Conservation (phyloP, 2,888 invertebrate species). For the Caenorhabditis sp. region DNA sequence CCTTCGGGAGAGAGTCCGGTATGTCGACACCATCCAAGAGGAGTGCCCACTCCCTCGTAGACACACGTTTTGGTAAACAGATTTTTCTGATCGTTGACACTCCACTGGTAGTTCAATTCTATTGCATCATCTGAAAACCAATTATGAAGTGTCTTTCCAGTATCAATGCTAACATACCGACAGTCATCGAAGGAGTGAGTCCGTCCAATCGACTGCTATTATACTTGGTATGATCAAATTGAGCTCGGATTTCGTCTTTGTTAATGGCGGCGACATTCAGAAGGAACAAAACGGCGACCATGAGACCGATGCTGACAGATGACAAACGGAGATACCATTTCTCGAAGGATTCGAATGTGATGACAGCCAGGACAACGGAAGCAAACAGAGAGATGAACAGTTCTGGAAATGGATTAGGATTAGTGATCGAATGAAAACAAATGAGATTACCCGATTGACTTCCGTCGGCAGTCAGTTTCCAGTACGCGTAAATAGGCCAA, state of each 20-base stretch:
- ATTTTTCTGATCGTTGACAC: conserved; percentile 23
- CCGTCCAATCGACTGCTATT: not conserved
- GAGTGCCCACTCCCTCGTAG: conserved; percentile 12
- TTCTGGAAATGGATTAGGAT: too few relatives aligned
- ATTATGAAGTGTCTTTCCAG: not conserved
- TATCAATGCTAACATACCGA: too few relatives aligned
- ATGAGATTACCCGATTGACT: conserved; percentile 4
- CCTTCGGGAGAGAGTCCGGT: conserved; percentile 17
- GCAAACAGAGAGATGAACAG: conserved; percentile 1
- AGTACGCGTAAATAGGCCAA: conserved; percentile 58
- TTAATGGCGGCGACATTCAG: conserved; percentile 19
- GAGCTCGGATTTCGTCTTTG: conserved; percentile 19
- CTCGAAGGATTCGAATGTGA: conserved; percentile 36
- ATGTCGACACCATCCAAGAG: conserved; percentile 47
- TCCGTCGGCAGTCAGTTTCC: conserved; percentile 44
- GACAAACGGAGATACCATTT: conserved; percentile 49
- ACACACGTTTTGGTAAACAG: conserved; percentile 28
- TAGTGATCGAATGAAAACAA: not conserved
- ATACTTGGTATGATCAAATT: not conserved
- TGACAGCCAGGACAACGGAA: conserved; percentile 18
- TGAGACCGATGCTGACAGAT: not conserved
- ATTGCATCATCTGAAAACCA: conserved; percentile 34
- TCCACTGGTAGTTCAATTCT: conserved; percentile 36
- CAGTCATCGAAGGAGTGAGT: conserved; percentile 20
- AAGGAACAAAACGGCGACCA: conserved; percentile 19